Base-by-base conservation (phyloP, 1,140 invertebrate species). In the Caerostris extrusa region DNA sequence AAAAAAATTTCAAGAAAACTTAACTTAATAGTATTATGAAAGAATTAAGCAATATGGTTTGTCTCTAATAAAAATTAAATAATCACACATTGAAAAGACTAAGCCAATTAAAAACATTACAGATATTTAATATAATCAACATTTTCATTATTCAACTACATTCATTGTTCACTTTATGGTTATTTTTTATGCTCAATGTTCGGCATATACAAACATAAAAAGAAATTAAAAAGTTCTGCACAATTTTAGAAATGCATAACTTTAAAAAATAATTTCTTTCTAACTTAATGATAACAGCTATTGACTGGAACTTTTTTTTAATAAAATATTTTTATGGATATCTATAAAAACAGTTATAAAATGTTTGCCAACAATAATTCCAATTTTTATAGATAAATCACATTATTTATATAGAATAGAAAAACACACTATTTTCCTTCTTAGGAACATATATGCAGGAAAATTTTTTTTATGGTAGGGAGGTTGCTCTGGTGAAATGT, bases 241-340 rank as follows among this genome's bases (percentile, higher is more conserved):
- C 34, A 56, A 85, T 57, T 58, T 34, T 56, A 85, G 57, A 85
- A 85, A 56, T 85, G 83, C 83, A 85, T 5, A 58, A 85, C 34
- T 85, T 85, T 85, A 85, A 85, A 82, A 85, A 58, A 85, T 85
- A 85, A 56, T 17, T 10, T n/a, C 19, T 85, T 85, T 60, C 55
- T 85, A 56, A 85, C n/a, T 85, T 60, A 85, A n/a, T 34, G 55
- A 85, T 56, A 85, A 85, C 83, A 58, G 17, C 83, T 56, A 85
- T n/a, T 85, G 56, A 85, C 83, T 85, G 10, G 56, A 85, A 85
- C 53, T 58, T 17, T 85, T 85, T 83, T 85, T 17, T 85, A 85
- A n/a, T 85, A 85, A 85, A 85, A 85, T 85, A 85, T 57, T 85
- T 85, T 34, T 77, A 77, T 77, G 19, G 57, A n/a, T 10, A 85